Evolutionary conservation across 1,140 invertebrate genomes (phyloP).

Genomic region (Drosophila dunni): DNA sequence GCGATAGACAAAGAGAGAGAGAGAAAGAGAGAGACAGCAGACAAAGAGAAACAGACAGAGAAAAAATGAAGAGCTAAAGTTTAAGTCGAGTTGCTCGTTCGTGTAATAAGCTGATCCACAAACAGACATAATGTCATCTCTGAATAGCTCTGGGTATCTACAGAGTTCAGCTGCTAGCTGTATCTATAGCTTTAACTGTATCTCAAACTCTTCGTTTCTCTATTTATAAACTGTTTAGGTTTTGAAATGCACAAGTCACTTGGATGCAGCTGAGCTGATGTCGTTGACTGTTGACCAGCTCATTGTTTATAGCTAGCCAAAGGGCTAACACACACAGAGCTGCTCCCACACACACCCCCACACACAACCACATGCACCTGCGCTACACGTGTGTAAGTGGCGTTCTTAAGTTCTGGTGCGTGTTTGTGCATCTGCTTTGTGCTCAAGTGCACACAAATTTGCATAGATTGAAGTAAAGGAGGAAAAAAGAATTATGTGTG

Average conservation of each 20-base stretch:
- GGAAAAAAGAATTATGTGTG: not conserved
- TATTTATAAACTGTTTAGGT: conserved; percentile 64
- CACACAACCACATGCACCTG: conserved; percentile 1
- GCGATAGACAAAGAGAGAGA: not conserved
- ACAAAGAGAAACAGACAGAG: not conserved
- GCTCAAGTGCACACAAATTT: conserved; percentile 58
- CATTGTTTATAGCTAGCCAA: conserved; percentile 60
- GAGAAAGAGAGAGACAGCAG: not conserved
- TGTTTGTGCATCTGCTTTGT: conserved; percentile 55
- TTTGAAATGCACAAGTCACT: conserved; percentile 50
- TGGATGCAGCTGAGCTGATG: conserved; percentile 38
- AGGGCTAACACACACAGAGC: conserved; percentile 28
- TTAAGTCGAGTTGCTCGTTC: conserved; percentile 9
- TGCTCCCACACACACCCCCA: not conserved
- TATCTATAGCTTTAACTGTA: conserved; percentile 5
- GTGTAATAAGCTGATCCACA: conserved; percentile 35
- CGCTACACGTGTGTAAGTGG: conserved; percentile 6
- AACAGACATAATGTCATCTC: conserved; percentile 9
- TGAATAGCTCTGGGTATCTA: conserved; percentile 12
- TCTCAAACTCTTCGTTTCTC: not conserved
- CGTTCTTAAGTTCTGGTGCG: conserved; percentile 33
- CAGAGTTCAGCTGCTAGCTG: not conserved
- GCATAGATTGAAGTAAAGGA: conserved; percentile 51
- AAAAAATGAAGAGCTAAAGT: not conserved
- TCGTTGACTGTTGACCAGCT: conserved; percentile 23